Conservation (phyloP, 2,888 invertebrate species). For the Lampropteryx suffumata region DNA sequence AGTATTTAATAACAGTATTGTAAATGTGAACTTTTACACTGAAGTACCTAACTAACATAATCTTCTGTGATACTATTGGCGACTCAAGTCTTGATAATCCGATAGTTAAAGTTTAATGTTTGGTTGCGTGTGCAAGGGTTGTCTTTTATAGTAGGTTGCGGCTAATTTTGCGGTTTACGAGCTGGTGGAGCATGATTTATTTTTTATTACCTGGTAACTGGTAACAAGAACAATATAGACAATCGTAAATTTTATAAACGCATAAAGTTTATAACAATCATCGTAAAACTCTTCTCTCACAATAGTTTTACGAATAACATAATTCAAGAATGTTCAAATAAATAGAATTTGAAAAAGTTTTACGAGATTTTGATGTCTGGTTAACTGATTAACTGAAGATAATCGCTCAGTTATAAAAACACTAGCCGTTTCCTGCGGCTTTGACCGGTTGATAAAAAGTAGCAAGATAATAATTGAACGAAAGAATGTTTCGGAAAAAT, state of each 20-base stretch:
- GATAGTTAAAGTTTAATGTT: constrained; percentile 23
- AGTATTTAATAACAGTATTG: too few relatives aligned
- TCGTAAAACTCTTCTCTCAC: constrained; percentile 2
- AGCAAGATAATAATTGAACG: too few relatives aligned
- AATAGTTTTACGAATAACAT: not conserved
- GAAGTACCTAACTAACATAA: not conserved
- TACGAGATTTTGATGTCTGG: too few relatives aligned
- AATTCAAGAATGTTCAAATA: not conserved
- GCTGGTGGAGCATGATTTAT: constrained; percentile 17
- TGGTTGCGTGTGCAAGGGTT: constrained; percentile 13
- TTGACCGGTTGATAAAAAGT: too few relatives aligned
- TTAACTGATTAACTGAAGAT: too few relatives aligned
- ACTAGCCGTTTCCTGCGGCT: too few relatives aligned
- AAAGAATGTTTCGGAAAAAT: too few relatives aligned
- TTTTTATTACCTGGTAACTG: constrained; percentile 11
- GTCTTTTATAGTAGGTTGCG: constrained; percentile 15
- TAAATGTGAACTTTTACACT: too few relatives aligned
- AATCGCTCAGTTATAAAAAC: too few relatives aligned
- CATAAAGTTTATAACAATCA: constrained; percentile 3
- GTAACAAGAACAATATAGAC: constrained; percentile 6
- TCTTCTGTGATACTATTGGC: constrained; percentile 17
- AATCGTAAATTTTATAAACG: constrained; percentile 18
- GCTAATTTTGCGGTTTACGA: constrained; percentile 27
- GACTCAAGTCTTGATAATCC: constrained; percentile 18
- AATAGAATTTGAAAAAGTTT: too few relatives aligned